A percentile compares a stretch with the other conserved stretches of the same genome.
phyloP scores from a whole-genome alignment of 1,140 invertebrate species.

The Hylyphantes graminicola region DNA sequence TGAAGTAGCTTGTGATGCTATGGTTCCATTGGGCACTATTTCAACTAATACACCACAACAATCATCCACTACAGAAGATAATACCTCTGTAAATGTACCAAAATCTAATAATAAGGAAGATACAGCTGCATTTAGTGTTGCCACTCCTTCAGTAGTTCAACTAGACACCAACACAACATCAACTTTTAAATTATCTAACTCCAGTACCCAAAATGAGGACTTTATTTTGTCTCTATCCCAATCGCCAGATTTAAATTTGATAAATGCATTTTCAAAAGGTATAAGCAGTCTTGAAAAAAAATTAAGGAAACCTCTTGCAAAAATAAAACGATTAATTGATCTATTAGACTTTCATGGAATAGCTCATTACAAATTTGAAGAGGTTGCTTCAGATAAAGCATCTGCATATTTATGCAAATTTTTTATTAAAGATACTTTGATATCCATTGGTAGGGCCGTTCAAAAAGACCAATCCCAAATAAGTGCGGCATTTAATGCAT shows the following conservation, averaged over 20 bases:
- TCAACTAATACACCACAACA: too few relatives aligned
- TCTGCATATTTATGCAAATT: conserved; percentile 1
- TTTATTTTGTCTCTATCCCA: background rate
- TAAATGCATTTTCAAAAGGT: background rate
- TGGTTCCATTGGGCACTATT: too few relatives aligned
- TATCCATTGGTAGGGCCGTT: background rate
- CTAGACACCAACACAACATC: too few relatives aligned
- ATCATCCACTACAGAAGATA: too few relatives aligned
- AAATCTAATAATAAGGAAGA: too few relatives aligned
- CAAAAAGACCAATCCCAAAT: background rate
- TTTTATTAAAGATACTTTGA: conserved; percentile 4
- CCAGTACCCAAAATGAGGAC: background rate
- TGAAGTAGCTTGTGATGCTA: too few relatives aligned
- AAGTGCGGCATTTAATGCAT: background rate
- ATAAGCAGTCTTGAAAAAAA: background rate
- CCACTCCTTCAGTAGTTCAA: too few relatives aligned
- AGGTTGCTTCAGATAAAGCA: background rate
- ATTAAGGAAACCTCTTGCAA: background rate
- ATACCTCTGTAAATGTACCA: too few relatives aligned
- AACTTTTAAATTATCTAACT: background rate
- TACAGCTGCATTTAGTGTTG: too few relatives aligned
- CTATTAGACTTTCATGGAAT: background rate
- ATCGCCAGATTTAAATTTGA: background rate
- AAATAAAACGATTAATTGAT: too few relatives aligned
- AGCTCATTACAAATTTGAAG: background rate